A percentile compares a stretch with the other conserved stretches of the same genome.
phyloP scores from a whole-genome alignment of 2,888 invertebrate genomes.

The Ophion ventricosus region DNA sequence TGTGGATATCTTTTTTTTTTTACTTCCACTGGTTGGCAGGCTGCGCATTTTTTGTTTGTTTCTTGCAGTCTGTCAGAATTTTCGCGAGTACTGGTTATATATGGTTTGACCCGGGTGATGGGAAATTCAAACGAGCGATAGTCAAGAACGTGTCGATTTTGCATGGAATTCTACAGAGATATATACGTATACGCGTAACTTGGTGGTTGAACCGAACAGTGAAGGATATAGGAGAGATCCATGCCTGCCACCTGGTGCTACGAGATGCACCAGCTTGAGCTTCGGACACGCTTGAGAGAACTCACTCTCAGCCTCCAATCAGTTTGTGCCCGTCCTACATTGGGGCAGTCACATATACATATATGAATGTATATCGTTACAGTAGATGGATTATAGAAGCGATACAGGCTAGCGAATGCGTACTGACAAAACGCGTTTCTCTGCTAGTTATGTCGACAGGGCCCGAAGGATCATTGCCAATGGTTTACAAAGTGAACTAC shows the following conservation, averaged over 20 bases:
- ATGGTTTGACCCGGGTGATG: too few species aligned
- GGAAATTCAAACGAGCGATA: too few species aligned
- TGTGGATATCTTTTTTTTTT: too few species aligned
- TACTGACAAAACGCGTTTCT: constrained; percentile 33
- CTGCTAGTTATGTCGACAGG: constrained; percentile 48
- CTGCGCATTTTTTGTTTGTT: too few species aligned
- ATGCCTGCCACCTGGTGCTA: constrained; percentile 54
- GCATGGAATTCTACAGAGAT: constrained; percentile 3
- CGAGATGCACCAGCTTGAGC: constrained; percentile 59
- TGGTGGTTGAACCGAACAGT: constrained; percentile 26
- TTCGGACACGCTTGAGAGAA: constrained; percentile 47
- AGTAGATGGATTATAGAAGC: constrained; percentile 26
- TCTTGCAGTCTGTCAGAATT: too few species aligned
- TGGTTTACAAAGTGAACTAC: constrained; percentile 30
- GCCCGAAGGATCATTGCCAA: constrained; percentile 26
- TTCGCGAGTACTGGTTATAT: too few species aligned
- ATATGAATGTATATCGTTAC: constrained; percentile 1
- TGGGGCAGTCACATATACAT: too few species aligned
- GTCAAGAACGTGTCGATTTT: background rate
- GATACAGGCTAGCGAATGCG: constrained; percentile 13
- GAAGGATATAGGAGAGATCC: constrained; percentile 30
- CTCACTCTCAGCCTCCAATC: constrained; percentile 32
- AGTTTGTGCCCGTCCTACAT: constrained; percentile 12
- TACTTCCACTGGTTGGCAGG: too few species aligned
- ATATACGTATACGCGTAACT: background rate